Conservation (phyloP, 2,888 invertebrate genomes). For the Drosophila affinis region DNA sequence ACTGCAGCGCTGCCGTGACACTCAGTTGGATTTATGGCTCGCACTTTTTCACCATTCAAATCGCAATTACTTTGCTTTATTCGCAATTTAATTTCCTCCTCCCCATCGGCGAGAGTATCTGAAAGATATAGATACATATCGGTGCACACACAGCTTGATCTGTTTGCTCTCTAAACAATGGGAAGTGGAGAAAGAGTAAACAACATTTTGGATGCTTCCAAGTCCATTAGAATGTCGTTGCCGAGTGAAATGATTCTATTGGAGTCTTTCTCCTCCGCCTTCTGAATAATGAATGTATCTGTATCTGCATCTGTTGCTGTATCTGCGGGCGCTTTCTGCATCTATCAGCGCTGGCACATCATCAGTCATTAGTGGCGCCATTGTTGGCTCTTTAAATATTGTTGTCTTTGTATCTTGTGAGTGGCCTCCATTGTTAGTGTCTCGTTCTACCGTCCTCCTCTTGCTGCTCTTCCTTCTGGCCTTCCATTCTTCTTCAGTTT, state of each 20-base stretch:
- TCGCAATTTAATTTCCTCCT: slow-evolving; percentile 72
- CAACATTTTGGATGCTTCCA: slow-evolving; percentile 32
- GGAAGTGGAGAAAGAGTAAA: slow-evolving; percentile 37
- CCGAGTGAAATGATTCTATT: slow-evolving; percentile 38
- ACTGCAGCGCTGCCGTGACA: slow-evolving; percentile 79
- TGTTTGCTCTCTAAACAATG: slow-evolving; percentile 66
- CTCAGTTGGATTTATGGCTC: slow-evolving; percentile 80
- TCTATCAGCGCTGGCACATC: slow-evolving; percentile 79
- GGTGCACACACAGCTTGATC: slow-evolving; percentile 47
- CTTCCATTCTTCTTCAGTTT: slow-evolving; percentile 29
- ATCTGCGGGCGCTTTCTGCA: slow-evolving; percentile 44
- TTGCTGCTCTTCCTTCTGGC: neutral
- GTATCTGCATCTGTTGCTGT: neutral
- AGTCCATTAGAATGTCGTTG: slow-evolving; percentile 46
- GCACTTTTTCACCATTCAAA: slow-evolving; percentile 78
- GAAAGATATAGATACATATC: slow-evolving; percentile 20
- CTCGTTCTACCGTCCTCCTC: slow-evolving; percentile 16
- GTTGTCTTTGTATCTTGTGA: slow-evolving; percentile 45
- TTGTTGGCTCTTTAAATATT: slow-evolving; percentile 57
- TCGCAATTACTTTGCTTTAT: slow-evolving; percentile 80
- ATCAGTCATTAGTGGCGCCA: slow-evolving; percentile 80
- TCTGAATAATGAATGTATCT: too few relatives aligned
- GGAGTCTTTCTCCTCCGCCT: slow-evolving; percentile 14
- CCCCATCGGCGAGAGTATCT: slow-evolving; percentile 10
- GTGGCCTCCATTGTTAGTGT: slow-evolving; percentile 67